Evolutionary conservation across 2,797 vertebrate genomes (phyloP), one percentile per base, ranked within the genome.

Genomic region (Galaxias olidus): DNA sequence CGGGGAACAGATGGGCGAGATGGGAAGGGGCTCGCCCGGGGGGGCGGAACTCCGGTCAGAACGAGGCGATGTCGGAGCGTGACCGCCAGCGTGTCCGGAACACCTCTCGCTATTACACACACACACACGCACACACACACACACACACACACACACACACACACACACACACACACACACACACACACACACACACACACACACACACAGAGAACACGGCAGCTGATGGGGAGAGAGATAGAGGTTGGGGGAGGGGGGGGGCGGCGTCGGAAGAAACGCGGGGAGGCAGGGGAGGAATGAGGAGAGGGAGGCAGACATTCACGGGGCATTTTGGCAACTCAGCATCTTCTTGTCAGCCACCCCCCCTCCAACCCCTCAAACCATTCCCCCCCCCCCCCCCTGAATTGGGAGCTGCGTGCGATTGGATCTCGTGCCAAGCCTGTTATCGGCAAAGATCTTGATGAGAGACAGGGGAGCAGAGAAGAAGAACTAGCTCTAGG

Each of bases 1-100:
- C 75, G 79, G 82, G 83, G 87, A 91, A 89, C 91, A 93, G 92
- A 92, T 93, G 91, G 91, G 88, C 90, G 86, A 81, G 80, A 76
- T 77, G 79, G 82, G 74, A 81, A 76, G 86, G 83, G 71, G n/a
- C n/a, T n/a, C n/a, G n/a, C n/a, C 75, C 72, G 72, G 89, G 87
- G 86, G 88, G 84, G 84, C 83, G 73, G 83, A 87, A 89, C 90
- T 90, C 89, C 90, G 90, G 90, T 91, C 90, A 90, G 89, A 88
- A 88, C 85, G 91, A 92, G 89, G 91, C 90, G 90, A 92, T 76
- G 90, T 83, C 79, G 69, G 90, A 91, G 87, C 83, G 84, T 84
- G 89, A 91, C 88, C 80, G 89, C 88, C 89, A 90, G 85, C 86
- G 89, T 90, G 88, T 86, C 89, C 86, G 76, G 87, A 85, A 82